Evolutionary conservation across 2,113 vertebrate species (phyloP), one percentile per base, ranked within the genome.

Genomic region (Numida meleagris): DNA sequence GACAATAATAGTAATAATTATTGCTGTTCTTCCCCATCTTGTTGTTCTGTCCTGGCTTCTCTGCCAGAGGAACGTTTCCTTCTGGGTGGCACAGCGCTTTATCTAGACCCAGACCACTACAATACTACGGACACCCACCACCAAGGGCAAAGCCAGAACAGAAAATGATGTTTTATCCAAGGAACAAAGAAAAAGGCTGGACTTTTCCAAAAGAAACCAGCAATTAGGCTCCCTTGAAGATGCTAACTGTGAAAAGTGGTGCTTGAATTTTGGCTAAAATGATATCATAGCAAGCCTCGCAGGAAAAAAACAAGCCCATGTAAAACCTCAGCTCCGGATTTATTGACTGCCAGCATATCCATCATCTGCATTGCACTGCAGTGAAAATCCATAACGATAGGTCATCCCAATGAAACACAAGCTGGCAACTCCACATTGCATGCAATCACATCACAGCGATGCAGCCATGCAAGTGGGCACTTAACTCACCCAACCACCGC

Each of bases 361-460:
- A 86, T 66, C 4, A 16, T 18, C 48, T 63, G 53, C 58, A 71
- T 6, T 55, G 77, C 73, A 79, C 57, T 82, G 36, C 15, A 75
- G 31, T 15, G 70, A 82, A 93, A 86, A 72, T 84, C 65, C 88
- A 77, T 76, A 81, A 50, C 92, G 62, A 34, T 42, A 89, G 59
- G 68, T 71, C 84, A 88, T 50, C 45, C 81, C 83, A 81, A 46
- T 19, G 73, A 76, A 80, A 86, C n/a, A 17, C 3, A 62, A 77
- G 59, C 50, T 75, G 73, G 48, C 29, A 82, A 84, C 27, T 46
- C 51, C 48, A 50, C 34, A 73, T 83, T n/a, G 4, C 53, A 57
- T 3, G 12, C 58, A 73, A 33, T 43, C 71, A 38, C 36, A 61
- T 36, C 31, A 43, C 33, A 58, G 50, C 34, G 61, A 82, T 19